Conservation (phyloP, 2,888 invertebrate genomes). For the Drosophila pseudotakahashii region DNA sequence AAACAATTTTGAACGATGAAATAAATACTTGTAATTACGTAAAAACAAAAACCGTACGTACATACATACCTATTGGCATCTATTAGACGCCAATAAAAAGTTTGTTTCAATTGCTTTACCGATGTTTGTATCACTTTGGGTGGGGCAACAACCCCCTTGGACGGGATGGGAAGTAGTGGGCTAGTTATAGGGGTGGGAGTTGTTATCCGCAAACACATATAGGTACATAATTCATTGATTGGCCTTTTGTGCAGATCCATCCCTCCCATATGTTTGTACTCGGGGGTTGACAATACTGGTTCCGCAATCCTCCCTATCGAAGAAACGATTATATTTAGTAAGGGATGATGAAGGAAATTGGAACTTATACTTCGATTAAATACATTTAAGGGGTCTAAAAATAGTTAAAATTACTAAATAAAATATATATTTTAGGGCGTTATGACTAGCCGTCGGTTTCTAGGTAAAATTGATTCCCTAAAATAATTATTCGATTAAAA, state of each 20-base stretch:
- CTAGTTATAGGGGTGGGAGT: slow-evolving; percentile 18
- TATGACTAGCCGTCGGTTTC: neutral
- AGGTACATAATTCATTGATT: slow-evolving; percentile 67
- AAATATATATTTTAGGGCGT: no score
- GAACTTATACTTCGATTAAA: slow-evolving; percentile 7
- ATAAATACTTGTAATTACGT: slow-evolving; percentile 73
- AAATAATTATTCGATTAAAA: no score
- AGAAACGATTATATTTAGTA: neutral
- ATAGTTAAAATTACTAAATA: no score
- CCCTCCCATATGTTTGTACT: slow-evolving; percentile 10
- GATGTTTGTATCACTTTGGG: slow-evolving; percentile 14
- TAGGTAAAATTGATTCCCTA: no score
- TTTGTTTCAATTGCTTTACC: slow-evolving; percentile 35
- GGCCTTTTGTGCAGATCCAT: slow-evolving; percentile 19
- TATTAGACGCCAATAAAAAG: slow-evolving; percentile 42
- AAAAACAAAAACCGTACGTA: slow-evolving; percentile 25
- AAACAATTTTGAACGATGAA: slow-evolving; percentile 52
- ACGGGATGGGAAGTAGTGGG: slow-evolving; percentile 10
- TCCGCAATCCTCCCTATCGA: slow-evolving; percentile 6
- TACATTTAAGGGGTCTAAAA: neutral
- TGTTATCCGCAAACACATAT: neutral
- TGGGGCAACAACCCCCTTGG: slow-evolving; percentile 20
- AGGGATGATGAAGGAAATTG: slow-evolving; percentile 20
- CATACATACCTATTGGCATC: slow-evolving; percentile 55
- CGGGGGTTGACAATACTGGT: slow-evolving; percentile 44